Base-by-base conservation (phyloP, 2,113 vertebrate species). In the Junco hyemalis region DNA sequence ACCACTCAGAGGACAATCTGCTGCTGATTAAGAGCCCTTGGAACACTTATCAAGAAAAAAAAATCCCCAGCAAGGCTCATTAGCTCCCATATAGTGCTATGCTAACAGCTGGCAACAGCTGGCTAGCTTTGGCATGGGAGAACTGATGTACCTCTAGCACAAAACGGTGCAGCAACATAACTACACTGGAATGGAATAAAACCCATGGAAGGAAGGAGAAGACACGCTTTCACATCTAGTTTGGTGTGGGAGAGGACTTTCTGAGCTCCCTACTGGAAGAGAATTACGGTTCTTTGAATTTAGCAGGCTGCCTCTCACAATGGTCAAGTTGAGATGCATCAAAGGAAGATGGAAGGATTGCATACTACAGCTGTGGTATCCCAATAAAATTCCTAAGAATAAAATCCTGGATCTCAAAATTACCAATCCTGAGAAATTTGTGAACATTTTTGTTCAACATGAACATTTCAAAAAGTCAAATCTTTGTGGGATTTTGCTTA, bases 31-130 rank as follows among this genome's bases (percentile, higher is more conserved):
- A 90, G 81, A 91, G 51, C 51, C 3, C 0, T 70, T 80, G 76
- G 74, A 91, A 85, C 29, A 89, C 47, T 77, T 70, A 82, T 16
- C 42, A 71, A 73, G 64, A 11, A 72, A 87, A 95, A 68, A 65
- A 79, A n/a, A 17, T 8, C 17, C 16, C 8, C 81, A 69, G 31
- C 28, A 84, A 92, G 57, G 66, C 53, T 93, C 91, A 86, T 85
- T 93, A 92, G 86, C 45, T 94, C 59, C 72, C 53, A 76, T 19
- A 47, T 7, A 90, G 74, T 63, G 42, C 66, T 86, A 28, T 59
- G 38, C 33, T 80, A 90, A 92, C 92, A 95, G 79, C 90, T 96
- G 93, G 92, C 76, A 96, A 66, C 90, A 96, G 95, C 96, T 96
- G 92, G 85, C 74, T 80, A 50, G 45, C 71, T 65, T 54, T 66